These are phyloP conservation scores for Alouatta caraya DNA, from an alignment of 2,797 vertebrate genomes.

Conservation along the genomic window DNA sequence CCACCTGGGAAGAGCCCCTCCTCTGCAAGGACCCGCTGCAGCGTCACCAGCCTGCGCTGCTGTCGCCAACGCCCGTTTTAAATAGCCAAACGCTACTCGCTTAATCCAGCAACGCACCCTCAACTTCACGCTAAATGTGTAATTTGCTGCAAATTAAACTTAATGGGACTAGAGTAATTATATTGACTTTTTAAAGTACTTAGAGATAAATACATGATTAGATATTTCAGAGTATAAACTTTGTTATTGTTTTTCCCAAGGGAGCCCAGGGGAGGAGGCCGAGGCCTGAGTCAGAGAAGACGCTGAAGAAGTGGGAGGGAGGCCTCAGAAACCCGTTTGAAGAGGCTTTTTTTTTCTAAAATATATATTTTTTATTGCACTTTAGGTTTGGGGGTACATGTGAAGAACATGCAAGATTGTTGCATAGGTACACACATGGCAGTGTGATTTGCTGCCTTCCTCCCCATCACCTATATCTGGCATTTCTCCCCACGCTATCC, in stretches of 20 bases:
- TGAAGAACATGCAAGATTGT: no score
- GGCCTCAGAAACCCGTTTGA: not conserved
- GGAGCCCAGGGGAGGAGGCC: not conserved
- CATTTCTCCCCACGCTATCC: no score
- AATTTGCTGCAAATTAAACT: constrained; percentile 83
- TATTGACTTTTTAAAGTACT: constrained; percentile 83
- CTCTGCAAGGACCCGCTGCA: not conserved
- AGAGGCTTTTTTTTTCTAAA: no score
- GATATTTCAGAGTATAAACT: constrained; percentile 80
- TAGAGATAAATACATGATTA: constrained; percentile 84
- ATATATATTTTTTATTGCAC: no score
- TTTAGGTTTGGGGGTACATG: no score
- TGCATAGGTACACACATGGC: no score
- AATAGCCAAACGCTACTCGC: constrained; percentile 72
- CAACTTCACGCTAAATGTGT: constrained; percentile 81
- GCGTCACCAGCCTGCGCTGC: not conserved
- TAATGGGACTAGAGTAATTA: constrained; percentile 83
- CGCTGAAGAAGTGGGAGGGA: accelerated
- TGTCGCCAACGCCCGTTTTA: not conserved
- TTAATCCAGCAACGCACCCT: constrained; percentile 68
- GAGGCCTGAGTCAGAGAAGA: not conserved
- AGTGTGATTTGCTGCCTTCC: no score
- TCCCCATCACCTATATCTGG: no score
- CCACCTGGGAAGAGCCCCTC: not conserved
- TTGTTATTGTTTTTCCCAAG: constrained; percentile 68